These are phyloP conservation scores for Brachyptera putata DNA, from an alignment of 2,888 invertebrate genomes.

Conservation along the genomic window DNA sequence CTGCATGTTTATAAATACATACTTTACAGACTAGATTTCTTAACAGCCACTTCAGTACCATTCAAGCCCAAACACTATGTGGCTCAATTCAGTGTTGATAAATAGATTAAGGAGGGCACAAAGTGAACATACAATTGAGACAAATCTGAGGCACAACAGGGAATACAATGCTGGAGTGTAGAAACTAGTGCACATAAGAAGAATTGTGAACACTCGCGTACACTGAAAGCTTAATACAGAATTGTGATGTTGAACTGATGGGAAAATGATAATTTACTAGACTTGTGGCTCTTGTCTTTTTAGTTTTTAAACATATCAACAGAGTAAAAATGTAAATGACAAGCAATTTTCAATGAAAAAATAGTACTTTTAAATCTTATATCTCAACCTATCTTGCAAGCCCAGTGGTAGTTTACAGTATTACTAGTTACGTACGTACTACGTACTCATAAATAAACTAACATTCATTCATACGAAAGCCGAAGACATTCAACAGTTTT, in stretches of 20 bases:
- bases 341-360: not conserved
- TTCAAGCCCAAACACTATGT: not conserved
- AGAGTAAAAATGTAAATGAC: not conserved
- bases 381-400: too few species aligned
- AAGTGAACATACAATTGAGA: constrained; percentile 3
- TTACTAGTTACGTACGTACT: too few species aligned
- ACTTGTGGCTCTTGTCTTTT: not conserved
- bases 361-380: too few species aligned
- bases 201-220: too few species aligned
- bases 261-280: too few species aligned
- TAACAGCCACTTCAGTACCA: constrained; percentile 12
- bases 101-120: constrained; percentile 7
- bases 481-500: not conserved
- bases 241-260: not conserved
- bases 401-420: too few species aligned
- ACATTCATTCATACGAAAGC: not conserved
- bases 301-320: not conserved
- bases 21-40: constrained; percentile 16
- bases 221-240: not conserved
- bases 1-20: too few species aligned
- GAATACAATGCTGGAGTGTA: constrained; percentile 8
- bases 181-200: not conserved
- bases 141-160: constrained; percentile 12
- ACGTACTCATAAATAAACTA: constrained; percentile 8
- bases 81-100: constrained; percentile 6